phyloP scores from a whole-genome alignment of 2,797 vertebrate genomes.

The Betta splendens region DNA sequence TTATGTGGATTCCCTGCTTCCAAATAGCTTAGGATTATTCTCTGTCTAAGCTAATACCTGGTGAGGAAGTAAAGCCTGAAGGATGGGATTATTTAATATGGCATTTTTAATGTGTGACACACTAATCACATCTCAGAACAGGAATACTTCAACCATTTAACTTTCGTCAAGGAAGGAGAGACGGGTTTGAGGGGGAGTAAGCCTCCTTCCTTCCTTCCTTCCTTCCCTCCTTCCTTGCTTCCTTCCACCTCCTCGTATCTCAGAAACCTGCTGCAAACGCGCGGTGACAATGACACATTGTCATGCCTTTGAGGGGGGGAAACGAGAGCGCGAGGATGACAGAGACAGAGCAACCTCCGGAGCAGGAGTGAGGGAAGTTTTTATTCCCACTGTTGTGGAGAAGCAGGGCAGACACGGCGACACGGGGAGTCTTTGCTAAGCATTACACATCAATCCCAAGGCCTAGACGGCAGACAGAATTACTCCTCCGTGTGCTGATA shows the following conservation, averaged over 20 bases:
- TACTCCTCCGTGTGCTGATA: conserved; percentile 49
- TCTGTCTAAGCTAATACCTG: conserved; percentile 96
- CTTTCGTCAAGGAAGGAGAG: conserved; percentile 77
- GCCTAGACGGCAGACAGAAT: conserved; percentile 58
- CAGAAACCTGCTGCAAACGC: conserved; percentile 69
- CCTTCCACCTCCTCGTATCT: conserved; percentile 49
- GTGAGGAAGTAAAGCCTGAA: conserved; percentile 99
- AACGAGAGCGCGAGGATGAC: conserved; percentile 23
- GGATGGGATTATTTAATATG: conserved; percentile 99
- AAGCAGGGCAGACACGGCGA: conserved; percentile 33
- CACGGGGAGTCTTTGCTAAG: conserved; percentile 59
- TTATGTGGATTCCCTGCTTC: conserved; percentile 90
- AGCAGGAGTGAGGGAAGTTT: conserved; percentile 55
- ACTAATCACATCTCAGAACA: conserved; percentile 93
- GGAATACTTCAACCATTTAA: conserved; percentile 89
- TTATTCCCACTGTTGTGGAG: conserved; percentile 48
- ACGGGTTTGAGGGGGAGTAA: conserved; percentile 61
- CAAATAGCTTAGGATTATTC: conserved; percentile 98
- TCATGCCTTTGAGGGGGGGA: conserved; percentile 49
- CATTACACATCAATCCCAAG: conserved; percentile 60
- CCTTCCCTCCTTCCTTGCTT: conserved; percentile 43
- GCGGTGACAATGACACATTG: conserved; percentile 78
- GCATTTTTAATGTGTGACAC: conserved; percentile 95
- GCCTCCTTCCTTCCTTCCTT: conserved; percentile 38
- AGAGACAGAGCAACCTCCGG: conserved; percentile 53